These are phyloP conservation scores for Phanerotoma sp. DNA, from an alignment of 2,888 invertebrate species.

Conservation along the genomic window DNA sequence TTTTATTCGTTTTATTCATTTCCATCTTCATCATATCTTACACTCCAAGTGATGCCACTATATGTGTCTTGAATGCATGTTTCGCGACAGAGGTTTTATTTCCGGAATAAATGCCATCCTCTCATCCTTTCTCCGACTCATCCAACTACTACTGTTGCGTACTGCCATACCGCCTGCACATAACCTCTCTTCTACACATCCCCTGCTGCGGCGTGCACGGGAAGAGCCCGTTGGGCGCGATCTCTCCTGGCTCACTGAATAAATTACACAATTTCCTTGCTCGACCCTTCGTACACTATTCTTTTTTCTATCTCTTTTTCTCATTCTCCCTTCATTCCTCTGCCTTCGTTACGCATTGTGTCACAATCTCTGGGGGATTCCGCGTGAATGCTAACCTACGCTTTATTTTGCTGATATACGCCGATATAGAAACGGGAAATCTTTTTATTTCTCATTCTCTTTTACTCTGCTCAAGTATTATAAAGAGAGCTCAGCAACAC, in stretches of 20 bases:
- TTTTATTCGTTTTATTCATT: too few species aligned
- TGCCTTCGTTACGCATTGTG: constrained; percentile 34
- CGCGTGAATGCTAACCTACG: constrained; percentile 16
- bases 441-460: not conserved
- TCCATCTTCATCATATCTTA: too few species aligned
- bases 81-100: constrained; percentile 34
- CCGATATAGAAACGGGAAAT: not conserved
- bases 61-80: constrained; percentile 24
- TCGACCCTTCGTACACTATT: constrained; percentile 23
- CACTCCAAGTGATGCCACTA: too few species aligned
- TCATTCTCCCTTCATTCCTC: constrained; percentile 2
- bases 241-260: constrained; percentile 41
- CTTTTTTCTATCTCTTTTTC: constrained; percentile 13
- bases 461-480: not conserved
- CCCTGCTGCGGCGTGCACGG: constrained; percentile 18
- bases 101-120: constrained; percentile 34
- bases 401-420: not conserved
- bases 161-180: constrained; percentile 18
- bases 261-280: constrained; percentile 46
- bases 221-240: constrained; percentile 25
- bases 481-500: too few species aligned
- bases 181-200: not conserved
- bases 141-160: too few species aligned
- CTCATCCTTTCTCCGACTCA: constrained; percentile 24
- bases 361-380: constrained; percentile 30